phyloP scores from a whole-genome alignment of 2,113 vertebrate genomes.

The Melospiza melodia region DNA sequence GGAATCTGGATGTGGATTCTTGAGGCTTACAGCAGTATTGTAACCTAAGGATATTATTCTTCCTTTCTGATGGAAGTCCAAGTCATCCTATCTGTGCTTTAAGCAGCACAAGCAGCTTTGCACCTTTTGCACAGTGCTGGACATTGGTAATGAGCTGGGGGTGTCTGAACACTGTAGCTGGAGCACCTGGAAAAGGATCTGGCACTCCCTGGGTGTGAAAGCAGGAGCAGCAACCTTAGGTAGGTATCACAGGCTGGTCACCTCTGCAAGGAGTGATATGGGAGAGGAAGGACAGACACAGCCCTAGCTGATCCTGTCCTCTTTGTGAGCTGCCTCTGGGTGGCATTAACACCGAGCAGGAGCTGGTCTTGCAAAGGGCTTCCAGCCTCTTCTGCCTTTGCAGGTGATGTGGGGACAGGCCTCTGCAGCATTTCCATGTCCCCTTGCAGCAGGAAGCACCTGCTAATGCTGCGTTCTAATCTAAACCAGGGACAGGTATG shows the following conservation, averaged over 20 bases:
- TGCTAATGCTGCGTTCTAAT: background rate
- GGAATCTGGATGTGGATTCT: background rate
- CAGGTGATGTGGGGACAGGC: background rate
- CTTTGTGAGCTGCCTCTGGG: background rate
- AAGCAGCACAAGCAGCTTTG: rapidly evolving
- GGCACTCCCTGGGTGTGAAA: background rate
- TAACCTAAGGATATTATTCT: background rate
- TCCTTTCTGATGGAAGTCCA: background rate
- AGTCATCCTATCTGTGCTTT: background rate
- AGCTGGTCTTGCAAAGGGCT: background rate
- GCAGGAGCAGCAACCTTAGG: background rate
- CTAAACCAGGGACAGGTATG: background rate
- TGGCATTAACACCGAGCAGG: background rate
- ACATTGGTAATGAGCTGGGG: rapidly evolving
- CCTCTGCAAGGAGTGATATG: background rate
- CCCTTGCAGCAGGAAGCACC: background rate
- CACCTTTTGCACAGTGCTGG: background rate
- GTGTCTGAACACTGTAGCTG: background rate
- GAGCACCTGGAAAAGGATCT: background rate
- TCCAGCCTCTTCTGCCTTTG: background rate
- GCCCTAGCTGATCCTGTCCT: background rate
- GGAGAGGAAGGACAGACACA: background rate
- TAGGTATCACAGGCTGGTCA: background rate
- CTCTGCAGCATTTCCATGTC: background rate
- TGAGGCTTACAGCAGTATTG: background rate